A percentile compares a stretch with the other conserved stretches of the same genome.
phyloP scores from a whole-genome alignment of 1,140 invertebrate genomes.

The Ptiloglossa arizonensis region DNA sequence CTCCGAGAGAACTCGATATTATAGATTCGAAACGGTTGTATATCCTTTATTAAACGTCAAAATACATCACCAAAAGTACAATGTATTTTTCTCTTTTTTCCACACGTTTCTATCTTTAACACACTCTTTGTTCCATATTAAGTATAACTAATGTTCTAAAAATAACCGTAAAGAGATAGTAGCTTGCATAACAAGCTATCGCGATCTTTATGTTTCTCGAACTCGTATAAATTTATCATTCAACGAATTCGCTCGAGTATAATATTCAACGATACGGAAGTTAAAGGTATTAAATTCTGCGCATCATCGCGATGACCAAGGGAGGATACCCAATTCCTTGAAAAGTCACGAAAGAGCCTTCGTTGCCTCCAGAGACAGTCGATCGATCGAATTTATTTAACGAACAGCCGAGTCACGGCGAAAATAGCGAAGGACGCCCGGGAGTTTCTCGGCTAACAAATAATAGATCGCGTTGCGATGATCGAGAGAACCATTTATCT shows the following conservation, averaged over 20 bases:
- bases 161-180: too few species aligned
- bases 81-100: too few species aligned
- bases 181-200: too few species aligned
- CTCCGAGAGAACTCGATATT: too few species aligned
- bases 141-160: too few species aligned
- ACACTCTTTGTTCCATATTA: too few species aligned
- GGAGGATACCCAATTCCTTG: not conserved
- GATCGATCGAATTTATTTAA: constrained; percentile 44
- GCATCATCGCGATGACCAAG: not conserved
- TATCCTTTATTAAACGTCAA: too few species aligned
- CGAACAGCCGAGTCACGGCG: constrained; percentile 15
- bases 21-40: too few species aligned
- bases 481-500: constrained; percentile 61
- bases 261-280: not conserved
- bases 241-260: not conserved
- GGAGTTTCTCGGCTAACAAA: constrained; percentile 40
- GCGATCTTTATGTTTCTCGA: too few species aligned
- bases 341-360: not conserved
- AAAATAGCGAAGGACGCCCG: constrained; percentile 32
- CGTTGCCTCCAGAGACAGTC: not conserved
- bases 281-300: not conserved
- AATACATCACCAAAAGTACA: too few species aligned
- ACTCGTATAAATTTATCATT: too few species aligned
- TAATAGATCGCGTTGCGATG: constrained; percentile 52
- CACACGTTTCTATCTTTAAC: too few species aligned